Evolutionary conservation across 2,113 vertebrate genomes (phyloP), one percentile per base, ranked within the genome.

Genomic region (Tichodroma muraria): DNA sequence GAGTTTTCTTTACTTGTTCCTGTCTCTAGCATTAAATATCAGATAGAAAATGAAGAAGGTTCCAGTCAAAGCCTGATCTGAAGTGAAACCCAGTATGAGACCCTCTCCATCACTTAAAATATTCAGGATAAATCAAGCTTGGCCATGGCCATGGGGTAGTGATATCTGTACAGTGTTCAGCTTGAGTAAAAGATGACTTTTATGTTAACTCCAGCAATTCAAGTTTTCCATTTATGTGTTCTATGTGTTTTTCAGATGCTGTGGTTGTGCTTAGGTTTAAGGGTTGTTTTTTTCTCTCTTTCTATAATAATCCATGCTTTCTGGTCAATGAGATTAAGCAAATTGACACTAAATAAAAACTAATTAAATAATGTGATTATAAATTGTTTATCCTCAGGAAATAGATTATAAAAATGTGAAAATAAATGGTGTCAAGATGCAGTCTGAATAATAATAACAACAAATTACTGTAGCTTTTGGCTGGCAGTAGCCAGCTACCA

Each of bases 281-380:
- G 22, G 13, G 18, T 28, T 80, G 31, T 4, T 1, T 20, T n/a
- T 27, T 35, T 40, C 50, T 35, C 71, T 40, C 71, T n/a, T 15
- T 23, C 17, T 19, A 30, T 30, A 71, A 79, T 64, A 68, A 63
- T 47, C 47, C 27, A 25, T 70, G 47, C 10, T 90, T 88, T 90
- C 60, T 93, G n/a, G 40, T 90, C 61, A 76, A 70, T 37, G 37
- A 89, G 38, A 93, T 83, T 56, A 90, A 71, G 45, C 11, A 69
- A 92, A 94, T 20, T 87, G 70, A 90, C 77, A 75, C 30, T 65
- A 79, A 96, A 92, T 54, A 77, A 72, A 89, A 93, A 18, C 37
- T 42, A 88, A 88, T 90, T 79, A 86, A 95, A 93, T 84, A 40
- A 84, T 22, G 22, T 64, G 63, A 84, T 96, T 90, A 77, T 85